A percentile compares a stretch with the other conserved stretches of the same genome.
Conservation (phyloP, 2,797 vertebrate species). For the Cryptoblepharus egeriae region DNA sequence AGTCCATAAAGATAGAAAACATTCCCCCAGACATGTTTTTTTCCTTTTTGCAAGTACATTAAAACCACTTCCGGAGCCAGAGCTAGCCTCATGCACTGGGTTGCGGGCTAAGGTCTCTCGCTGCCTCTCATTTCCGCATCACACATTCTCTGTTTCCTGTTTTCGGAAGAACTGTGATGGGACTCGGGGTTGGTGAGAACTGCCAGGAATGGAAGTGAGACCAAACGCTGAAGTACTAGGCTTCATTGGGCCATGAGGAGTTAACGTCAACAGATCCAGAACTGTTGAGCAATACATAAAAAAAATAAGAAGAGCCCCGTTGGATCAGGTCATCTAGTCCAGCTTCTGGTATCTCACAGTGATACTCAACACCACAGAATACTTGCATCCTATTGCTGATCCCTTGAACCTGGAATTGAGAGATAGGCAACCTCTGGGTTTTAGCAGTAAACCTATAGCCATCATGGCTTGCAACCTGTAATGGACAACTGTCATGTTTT, state of each 20-base stretch:
- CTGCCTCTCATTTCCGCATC: neutral
- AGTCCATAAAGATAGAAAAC: too few species aligned
- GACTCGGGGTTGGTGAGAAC: slow-evolving; percentile 5
- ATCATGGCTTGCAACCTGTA: too few species aligned
- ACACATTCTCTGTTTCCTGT: slow-evolving; percentile 10
- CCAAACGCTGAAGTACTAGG: neutral
- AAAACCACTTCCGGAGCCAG: slow-evolving; percentile 35
- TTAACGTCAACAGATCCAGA: neutral
- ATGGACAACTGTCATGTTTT: too few species aligned
- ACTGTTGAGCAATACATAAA: neutral
- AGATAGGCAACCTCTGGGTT: too few species aligned
- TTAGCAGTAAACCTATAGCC: too few species aligned
- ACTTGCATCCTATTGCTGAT: too few species aligned
- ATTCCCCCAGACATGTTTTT: neutral
- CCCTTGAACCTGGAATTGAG: too few species aligned
- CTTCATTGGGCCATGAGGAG: neutral
- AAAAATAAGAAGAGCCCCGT: too few species aligned
- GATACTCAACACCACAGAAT: too few species aligned
- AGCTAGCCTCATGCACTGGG: neutral
- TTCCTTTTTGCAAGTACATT: neutral
- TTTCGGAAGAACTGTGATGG: slow-evolving; percentile 60
- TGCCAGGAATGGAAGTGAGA: neutral
- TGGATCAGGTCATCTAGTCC: too few species aligned
- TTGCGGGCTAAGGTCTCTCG: neutral
- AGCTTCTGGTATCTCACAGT: too few species aligned